phyloP scores from a whole-genome alignment of 2,797 vertebrate species.

The Silurus lanzhouensis region DNA sequence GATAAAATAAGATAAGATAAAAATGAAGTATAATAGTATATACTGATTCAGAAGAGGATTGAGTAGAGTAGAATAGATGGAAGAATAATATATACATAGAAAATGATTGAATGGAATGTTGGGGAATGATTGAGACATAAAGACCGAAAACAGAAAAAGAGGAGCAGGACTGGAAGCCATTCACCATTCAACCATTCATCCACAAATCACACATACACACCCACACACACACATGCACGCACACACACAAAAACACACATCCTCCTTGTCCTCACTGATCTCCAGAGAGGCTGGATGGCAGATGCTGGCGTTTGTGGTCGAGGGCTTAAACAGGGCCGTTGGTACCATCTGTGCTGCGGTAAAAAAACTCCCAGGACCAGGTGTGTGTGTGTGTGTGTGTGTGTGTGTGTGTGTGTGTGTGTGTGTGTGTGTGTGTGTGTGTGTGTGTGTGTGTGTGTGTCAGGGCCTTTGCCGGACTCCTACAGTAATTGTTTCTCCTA shows the following conservation, averaged over 20 bases:
- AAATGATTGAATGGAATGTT: background rate
- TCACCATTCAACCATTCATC: background rate
- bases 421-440: background rate
- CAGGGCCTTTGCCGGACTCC: conserved; percentile 33
- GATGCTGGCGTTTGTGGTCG: conserved; percentile 47
- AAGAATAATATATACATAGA: background rate
- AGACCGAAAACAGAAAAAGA: background rate
- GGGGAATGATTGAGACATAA: background rate
- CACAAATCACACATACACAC: background rate
- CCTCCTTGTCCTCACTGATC: conserved; percentile 4
- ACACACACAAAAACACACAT: background rate
- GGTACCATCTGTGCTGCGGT: conserved; percentile 65
- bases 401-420: conserved; percentile 5
- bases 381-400: conserved; percentile 16
- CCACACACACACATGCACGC: background rate
- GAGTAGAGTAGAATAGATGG: background rate
- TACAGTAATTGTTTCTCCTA: conserved; percentile 58
- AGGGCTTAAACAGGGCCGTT: conserved; percentile 58
- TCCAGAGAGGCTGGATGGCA: conserved; percentile 46
- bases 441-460: conserved; percentile 20
- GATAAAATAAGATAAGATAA: too few species aligned
- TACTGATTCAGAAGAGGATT: background rate
- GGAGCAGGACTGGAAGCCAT: background rate
- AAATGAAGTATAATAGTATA: background rate
- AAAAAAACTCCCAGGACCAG: conserved; percentile 46